Percentiles rank a stretch among this genome's conserved stretches.
phyloP scores from a whole-genome alignment of 2,113 vertebrate species.

The Silurus meridionalis region DNA sequence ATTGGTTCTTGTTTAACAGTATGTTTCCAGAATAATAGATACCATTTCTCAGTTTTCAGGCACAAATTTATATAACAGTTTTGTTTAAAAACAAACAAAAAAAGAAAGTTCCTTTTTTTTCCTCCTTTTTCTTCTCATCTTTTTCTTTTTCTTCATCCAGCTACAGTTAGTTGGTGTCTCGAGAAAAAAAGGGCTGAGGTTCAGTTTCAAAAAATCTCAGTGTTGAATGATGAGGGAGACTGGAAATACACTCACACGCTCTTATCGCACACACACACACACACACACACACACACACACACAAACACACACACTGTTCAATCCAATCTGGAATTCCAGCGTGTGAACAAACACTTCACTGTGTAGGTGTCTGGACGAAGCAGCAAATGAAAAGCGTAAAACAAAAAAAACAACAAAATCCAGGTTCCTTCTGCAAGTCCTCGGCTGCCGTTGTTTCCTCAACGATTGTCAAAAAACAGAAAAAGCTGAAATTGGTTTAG shows the following conservation, averaged over 20 bases:
- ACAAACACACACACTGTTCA: not conserved
- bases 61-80: constrained; percentile 86
- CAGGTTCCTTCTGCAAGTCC: not conserved
- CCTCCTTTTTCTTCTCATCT: no score
- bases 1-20: constrained; percentile 78
- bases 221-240: constrained; percentile 59
- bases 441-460: not conserved
- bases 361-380: not conserved
- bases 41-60: constrained; percentile 83
- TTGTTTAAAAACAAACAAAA: constrained; percentile 65
- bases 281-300: constrained; percentile 4
- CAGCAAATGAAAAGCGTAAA: not conserved
- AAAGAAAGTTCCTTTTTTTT: constrained; percentile 65
- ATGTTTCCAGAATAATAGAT: constrained; percentile 63
- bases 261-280: not conserved
- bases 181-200: constrained; percentile 57
- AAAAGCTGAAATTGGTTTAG: not conserved
- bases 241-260: not conserved
- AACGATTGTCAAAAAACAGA: not conserved
- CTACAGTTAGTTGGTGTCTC: constrained; percentile 78
- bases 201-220: constrained; percentile 60
- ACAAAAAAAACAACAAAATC: not conserved
- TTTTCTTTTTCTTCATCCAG: constrained; percentile 57
- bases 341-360: not conserved
- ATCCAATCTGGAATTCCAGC: not conserved